Conservation (phyloP, 2,113 vertebrate species). For the Ptyas mucosa region DNA sequence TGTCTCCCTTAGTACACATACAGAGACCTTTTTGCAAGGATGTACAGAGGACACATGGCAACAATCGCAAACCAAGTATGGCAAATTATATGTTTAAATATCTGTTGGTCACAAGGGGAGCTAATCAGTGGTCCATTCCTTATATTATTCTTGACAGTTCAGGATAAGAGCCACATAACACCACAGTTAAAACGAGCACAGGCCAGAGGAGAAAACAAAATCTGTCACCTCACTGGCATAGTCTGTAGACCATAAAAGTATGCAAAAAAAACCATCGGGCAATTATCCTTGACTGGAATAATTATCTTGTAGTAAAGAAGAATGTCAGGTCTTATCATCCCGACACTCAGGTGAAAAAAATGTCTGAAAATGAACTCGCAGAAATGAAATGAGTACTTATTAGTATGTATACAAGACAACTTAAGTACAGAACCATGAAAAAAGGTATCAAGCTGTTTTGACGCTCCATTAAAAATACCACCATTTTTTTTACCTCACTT, state of each 20-base stretch:
- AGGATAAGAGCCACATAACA: background rate
- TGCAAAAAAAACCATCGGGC: background rate
- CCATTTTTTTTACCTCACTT: background rate
- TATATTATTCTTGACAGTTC: slow-evolving; percentile 34
- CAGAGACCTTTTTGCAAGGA: background rate
- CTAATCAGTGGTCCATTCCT: slow-evolving; percentile 34
- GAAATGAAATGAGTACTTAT: slow-evolving; percentile 23
- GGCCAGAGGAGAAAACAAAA: slow-evolving; percentile 34
- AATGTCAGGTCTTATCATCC: slow-evolving; percentile 22
- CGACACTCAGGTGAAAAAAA: background rate
- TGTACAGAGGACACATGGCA: background rate
- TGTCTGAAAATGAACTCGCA: slow-evolving; percentile 25
- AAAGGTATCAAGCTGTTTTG: background rate
- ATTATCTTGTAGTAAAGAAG: slow-evolving; percentile 43
- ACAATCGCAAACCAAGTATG: slow-evolving; percentile 41
- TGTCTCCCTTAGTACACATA: background rate
- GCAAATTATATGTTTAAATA: slow-evolving; percentile 57
- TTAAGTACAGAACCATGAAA: background rate
- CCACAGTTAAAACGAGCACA: slow-evolving; percentile 21
- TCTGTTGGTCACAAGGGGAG: slow-evolving; percentile 33
- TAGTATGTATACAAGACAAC: slow-evolving; percentile 1
- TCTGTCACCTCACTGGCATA: slow-evolving; percentile 25
- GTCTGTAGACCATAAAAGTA: slow-evolving; percentile 35
- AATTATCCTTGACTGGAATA: slow-evolving; percentile 51
- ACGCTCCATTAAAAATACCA: background rate